Evolutionary conservation across 2,797 vertebrate genomes (phyloP), one percentile per base, ranked within the genome.

Genomic region (Otolemur crassicaudatus): DNA sequence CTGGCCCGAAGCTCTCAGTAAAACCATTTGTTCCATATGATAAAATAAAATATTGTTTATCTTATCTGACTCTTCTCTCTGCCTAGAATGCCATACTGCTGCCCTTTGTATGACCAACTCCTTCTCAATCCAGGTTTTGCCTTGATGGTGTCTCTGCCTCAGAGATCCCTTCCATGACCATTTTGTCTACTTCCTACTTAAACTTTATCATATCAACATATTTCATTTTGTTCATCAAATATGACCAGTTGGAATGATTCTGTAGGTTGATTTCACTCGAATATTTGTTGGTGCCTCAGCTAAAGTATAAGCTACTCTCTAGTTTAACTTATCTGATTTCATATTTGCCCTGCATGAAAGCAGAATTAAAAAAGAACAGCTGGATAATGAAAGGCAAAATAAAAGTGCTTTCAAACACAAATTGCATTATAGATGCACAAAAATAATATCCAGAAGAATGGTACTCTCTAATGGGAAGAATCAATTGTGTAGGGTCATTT

Each of bases 351-450:
- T 43, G 3, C 12, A 69, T 70, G 22, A 97, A 97, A 83, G 84
- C 53, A 65, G 40, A 77, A 92, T 95, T 93, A 61, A 53, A 88
- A 72, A 96, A 86, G 70, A 94, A 95, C 40, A 90, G 53, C 40
- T 63, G 80, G 61, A 87, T 89, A 94, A 93, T 87, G 84, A 90
- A 94, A 96, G 25, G 25, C 5, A 93, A 96, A 97, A 77, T 93
- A 89, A 84, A 96, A 95, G 86, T 91, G 75, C 67, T 94, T 96
- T 96, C 61, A 96, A 90, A 82, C 67, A 82, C 49, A 82, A 86
- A 95, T 37, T 96, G 61, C 58, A 95, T 96, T 96, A 96, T 53
- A 96, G 67, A 90, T 93, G 69, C 90, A 95, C 81, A 65, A 95
- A 91, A 95, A 53, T 91, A 92, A 91, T 60, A 10, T 77, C 67